Conservation (phyloP, 2,113 vertebrate species). For the Malurus melanocephalus region DNA sequence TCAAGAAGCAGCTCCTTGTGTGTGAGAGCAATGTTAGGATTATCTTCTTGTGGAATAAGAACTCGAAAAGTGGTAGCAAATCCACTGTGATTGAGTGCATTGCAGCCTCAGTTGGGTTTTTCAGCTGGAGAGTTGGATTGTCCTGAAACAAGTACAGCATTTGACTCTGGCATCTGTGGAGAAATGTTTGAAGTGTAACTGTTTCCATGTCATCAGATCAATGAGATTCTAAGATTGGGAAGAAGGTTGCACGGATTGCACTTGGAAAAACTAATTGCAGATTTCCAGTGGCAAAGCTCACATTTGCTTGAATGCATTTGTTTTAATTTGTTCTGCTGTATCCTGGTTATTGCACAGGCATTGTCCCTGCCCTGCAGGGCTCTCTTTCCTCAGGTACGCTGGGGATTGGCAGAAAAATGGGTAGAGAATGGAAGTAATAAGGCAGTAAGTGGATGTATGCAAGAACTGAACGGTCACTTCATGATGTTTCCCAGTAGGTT, state of each 20-base stretch:
- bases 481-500: not conserved
- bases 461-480: not conserved
- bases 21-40: not conserved
- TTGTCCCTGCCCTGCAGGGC: not conserved
- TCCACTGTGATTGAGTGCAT: not conserved
- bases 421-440: not conserved
- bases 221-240: not conserved
- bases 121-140: not conserved
- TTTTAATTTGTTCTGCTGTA: not conserved
- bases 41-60: not conserved
- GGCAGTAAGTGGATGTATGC: not conserved
- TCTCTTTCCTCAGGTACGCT: not conserved
- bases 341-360: not conserved
- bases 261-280: not conserved
- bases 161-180: not conserved
- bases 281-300: not conserved
- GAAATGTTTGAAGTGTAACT: not conserved
- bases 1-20: not conserved
- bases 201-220: not conserved
- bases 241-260: not conserved
- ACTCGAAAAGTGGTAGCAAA: not conserved
- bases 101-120: not conserved
- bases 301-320: not conserved
- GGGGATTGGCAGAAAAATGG: not conserved
- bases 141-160: not conserved